Conservation (phyloP, 53 echinoderm and acorn worm species). For the Crossaster papposus region DNA sequence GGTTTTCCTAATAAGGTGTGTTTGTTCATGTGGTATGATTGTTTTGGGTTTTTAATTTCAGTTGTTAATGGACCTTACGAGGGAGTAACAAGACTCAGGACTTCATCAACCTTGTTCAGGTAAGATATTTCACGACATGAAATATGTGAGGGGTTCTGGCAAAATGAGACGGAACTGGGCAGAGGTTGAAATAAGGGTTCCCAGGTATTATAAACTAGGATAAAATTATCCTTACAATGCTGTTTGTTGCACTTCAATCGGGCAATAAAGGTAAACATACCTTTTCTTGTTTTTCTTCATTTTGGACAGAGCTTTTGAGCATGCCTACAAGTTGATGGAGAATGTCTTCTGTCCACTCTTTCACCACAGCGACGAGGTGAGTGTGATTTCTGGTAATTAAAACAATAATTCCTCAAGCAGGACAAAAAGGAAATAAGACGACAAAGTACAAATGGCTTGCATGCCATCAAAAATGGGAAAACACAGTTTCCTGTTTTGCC, state of each 20-base stretch:
- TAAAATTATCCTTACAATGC: no score
- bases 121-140: slow-evolving; percentile 30
- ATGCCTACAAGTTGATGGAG: slow-evolving; percentile 91
- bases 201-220: no score
- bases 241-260: no score
- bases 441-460: no score
- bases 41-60: slow-evolving; percentile 12
- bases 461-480: no score
- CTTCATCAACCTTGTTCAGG: slow-evolving; percentile 86
- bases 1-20: no score
- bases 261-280: no score
- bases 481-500: no score
- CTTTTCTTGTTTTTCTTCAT: not conserved
- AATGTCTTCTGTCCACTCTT: slow-evolving; percentile 90
- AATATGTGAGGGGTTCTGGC: not conserved
- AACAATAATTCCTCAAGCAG: no score
- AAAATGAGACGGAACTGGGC: not conserved
- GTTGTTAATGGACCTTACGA: slow-evolving; percentile 89
- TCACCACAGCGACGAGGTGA: slow-evolving; percentile 94
- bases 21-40: not conserved
- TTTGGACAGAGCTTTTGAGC: slow-evolving; percentile 82
- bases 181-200: no score
- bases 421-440: no score
- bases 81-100: slow-evolving; percentile 76
- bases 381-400: not conserved